Percentiles rank a stretch among this genome's conserved stretches.
Evolutionary conservation across 2,797 vertebrate genomes (phyloP).

Genomic region (Eupleurogrammus muticus): DNA sequence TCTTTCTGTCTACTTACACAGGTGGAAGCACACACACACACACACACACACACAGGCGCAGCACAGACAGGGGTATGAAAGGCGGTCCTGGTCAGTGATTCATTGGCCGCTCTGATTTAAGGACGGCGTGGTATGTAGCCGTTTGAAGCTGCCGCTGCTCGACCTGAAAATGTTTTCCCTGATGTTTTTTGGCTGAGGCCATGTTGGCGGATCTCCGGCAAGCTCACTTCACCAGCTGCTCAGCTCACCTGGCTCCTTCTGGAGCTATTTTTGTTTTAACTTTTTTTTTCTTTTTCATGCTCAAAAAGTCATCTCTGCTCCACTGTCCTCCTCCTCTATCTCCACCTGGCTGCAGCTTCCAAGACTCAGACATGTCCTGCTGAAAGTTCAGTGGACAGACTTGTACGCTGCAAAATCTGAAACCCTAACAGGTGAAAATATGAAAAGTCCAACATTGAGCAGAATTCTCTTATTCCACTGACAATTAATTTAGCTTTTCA

Average conservation of each 20-base stretch:
- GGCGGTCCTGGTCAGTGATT: slow-evolving; percentile 51
- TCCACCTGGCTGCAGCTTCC: slow-evolving; percentile 60
- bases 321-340: slow-evolving; percentile 13
- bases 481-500: too few species aligned
- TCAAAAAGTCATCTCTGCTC: slow-evolving; percentile 47
- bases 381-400: too few species aligned
- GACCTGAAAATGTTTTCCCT: slow-evolving; percentile 74
- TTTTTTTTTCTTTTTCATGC: slow-evolving; percentile 29
- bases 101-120: slow-evolving; percentile 61
- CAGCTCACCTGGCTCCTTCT: slow-evolving; percentile 51
- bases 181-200: slow-evolving; percentile 68
- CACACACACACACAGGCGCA: slow-evolving; percentile 20
- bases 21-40: background rate
- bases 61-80: slow-evolving; percentile 36
- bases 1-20: slow-evolving; percentile 28
- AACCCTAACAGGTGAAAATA: too few species aligned
- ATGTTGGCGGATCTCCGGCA: slow-evolving; percentile 45
- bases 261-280: slow-evolving; percentile 19
- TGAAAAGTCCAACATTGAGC: too few species aligned
- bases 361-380: too few species aligned
- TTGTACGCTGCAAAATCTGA: too few species aligned
- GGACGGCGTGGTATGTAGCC: slow-evolving; percentile 43
- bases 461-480: too few species aligned
- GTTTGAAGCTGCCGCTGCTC: slow-evolving; percentile 72
- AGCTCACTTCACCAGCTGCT: slow-evolving; percentile 70